phyloP scores from a whole-genome alignment of 1,140 invertebrate species.

The fruit fly (Drosophila melanogaster) region DNA sequence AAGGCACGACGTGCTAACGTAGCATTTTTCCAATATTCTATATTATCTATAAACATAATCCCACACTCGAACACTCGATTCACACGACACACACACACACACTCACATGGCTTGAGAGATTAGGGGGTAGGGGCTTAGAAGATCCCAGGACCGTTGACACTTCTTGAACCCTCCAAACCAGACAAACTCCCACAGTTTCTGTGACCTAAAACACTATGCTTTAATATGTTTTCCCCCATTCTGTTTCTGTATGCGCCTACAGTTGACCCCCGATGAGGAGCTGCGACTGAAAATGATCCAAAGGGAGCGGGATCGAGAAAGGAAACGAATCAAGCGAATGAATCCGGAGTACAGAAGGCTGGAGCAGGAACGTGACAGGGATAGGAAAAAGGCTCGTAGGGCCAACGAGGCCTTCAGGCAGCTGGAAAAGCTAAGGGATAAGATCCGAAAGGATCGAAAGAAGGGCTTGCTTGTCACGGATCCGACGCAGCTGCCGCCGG shows the following conservation, averaged over 20 bases:
- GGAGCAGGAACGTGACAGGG: slow-evolving; percentile 81
- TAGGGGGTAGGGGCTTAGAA: slow-evolving; percentile 24
- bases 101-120: slow-evolving; percentile 38
- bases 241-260: slow-evolving; percentile 31
- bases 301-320: slow-evolving; percentile 75
- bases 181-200: slow-evolving; percentile 50
- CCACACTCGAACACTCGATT: slow-evolving; percentile 31
- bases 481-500: slow-evolving; percentile 66
- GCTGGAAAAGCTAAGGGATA: slow-evolving; percentile 79
- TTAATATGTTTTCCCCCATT: slow-evolving; percentile 67
- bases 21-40: slow-evolving; percentile 81
- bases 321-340: slow-evolving; percentile 79
- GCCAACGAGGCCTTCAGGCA: slow-evolving; percentile 81
- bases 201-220: slow-evolving; percentile 53
- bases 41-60: slow-evolving; percentile 37
- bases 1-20: slow-evolving; percentile 83
- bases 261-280: slow-evolving; percentile 82
- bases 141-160: slow-evolving; percentile 43
- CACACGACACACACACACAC: slow-evolving; percentile 26
- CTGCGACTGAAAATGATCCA: slow-evolving; percentile 77
- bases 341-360: slow-evolving; percentile 77
- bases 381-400: slow-evolving; percentile 74
- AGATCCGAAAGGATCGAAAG: slow-evolving; percentile 81
- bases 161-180: slow-evolving; percentile 23
- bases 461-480: slow-evolving; percentile 74